Evolutionary conservation across 2,113 vertebrate species (phyloP), one percentile per base, ranked within the genome.

Genomic region (Cynoglossus semilaevis): DNA sequence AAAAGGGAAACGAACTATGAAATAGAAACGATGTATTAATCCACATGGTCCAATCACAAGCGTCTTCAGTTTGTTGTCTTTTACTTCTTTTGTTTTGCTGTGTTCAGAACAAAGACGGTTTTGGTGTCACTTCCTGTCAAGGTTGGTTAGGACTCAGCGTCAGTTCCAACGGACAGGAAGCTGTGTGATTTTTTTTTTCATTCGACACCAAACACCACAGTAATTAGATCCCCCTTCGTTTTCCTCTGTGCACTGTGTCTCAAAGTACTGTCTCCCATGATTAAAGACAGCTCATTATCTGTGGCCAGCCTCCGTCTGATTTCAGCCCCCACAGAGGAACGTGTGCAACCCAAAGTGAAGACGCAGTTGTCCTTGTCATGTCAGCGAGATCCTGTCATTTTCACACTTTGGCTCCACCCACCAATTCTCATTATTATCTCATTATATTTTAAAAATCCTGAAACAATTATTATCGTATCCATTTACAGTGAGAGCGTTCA

Each of bases 261-360:
- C 92, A 93, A 94, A 95, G 93, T 91, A 92, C 91, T 90, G 90
- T 91, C 92, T 93, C 90, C 91, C 79, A 85, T 96, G 94, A 96
- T 98, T 97, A 97, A 96, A 96, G 93, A 91, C 90, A 91, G 92
- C 94, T 96, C 93, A 95, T 96, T 96, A 97, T 94, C 92, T 92
- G 92, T 90, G 92, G 93, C 94, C 92, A 90, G 91, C 94, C 93
- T 91, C 88, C 89, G 68, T 85, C 81, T 84, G 82, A 84, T 87
- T 79, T 69, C 63, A 75, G 77, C 83, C 74, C 76, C 84, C 79
- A 81, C 72, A 69, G 79, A 84, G 82, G 68, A 79, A 74, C 17
- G 43, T 42, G 60, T 66, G 48, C 61, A 85, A 66, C 61, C 69
- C 73, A 75, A 74, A 77, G 58, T 72, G 50, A 71, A 61, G 68